Base-by-base conservation (phyloP, 2,888 invertebrate genomes). In the Dolichomitus sp. region DNA sequence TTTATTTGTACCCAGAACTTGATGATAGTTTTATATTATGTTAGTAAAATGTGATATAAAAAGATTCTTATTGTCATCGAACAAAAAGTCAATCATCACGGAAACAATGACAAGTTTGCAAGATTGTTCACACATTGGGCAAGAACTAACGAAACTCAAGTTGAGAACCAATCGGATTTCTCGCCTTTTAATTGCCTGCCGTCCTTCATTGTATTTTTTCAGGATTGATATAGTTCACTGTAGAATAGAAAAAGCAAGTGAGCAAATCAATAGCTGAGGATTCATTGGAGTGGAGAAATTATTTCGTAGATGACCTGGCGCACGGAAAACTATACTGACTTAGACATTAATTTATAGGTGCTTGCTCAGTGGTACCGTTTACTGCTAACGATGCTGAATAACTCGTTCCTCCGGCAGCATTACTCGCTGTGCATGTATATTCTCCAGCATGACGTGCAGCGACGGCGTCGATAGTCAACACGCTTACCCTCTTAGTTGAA, bases 381-480 rank as follows among this genome's bases (percentile, higher is more conserved):
- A 95, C 95, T 69, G 93, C 89, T 76, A 95, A 92, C 73, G 92
- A 91, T 27, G 95, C 93, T 12, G 94, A 92, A 87, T 94, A 94
- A 81, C 93, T 94, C 66, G 94, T 91, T 57, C 91, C 90, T 61
- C 95, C 95, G 12, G 95, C 95, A 42, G 87, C 86, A 89, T 95
- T 95, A 72, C 92, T 92, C 7, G 95, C 95, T 52, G 93, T 88
- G 87, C 95, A 95, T 4, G 95, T 95, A 88, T 95, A 96, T 77
- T 94, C 94, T 59, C 96, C 96, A 19, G 94, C 94, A 88, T 95
- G 95, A 63, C 94, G 92, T n/a, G 93, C 94, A 68, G 93, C 92
- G 0, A 95, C 94, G 9, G 94, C 94, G 83, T 95, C 95, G 65
- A 95, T 95, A 81, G 95, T 95, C 76, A 96, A 89, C 37, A 95